A percentile compares a stretch with the other conserved stretches of the same genome.
Conservation (phyloP, 2,113 vertebrate genomes). For the Sinocyclocheilus grahami region DNA sequence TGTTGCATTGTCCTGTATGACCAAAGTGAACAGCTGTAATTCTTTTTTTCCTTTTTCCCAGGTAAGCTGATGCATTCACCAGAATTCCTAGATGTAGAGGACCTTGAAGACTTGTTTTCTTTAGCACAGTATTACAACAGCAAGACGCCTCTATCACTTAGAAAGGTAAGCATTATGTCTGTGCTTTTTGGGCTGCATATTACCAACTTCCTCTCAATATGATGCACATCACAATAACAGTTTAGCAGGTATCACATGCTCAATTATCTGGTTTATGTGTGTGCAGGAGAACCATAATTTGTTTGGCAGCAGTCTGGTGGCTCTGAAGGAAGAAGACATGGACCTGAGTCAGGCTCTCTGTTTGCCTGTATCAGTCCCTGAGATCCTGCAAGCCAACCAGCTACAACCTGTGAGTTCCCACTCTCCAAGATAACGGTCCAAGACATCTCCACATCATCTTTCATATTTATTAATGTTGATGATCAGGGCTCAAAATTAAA, state of each 20-base stretch:
- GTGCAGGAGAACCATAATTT: slow-evolving; percentile 92
- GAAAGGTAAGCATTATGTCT: slow-evolving; percentile 81
- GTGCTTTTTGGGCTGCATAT: neutral
- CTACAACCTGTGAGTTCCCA: slow-evolving; percentile 83
- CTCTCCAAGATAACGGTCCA: neutral
- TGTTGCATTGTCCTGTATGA: neutral
- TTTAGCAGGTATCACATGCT: neutral
- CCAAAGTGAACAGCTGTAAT: neutral
- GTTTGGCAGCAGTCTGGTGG: slow-evolving; percentile 94
- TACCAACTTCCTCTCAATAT: too few relatives aligned
- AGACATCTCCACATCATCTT: neutral
- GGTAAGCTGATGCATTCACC: slow-evolving; percentile 89
- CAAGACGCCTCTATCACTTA: slow-evolving; percentile 94
- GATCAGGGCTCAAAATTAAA: neutral
- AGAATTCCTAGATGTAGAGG: slow-evolving; percentile 85
- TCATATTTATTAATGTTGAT: neutral
- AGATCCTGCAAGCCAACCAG: slow-evolving; percentile 98
- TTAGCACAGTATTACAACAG: slow-evolving; percentile 96
- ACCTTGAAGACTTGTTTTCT: slow-evolving; percentile 94
- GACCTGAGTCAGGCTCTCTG: slow-evolving; percentile 96
- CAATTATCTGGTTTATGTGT: neutral
- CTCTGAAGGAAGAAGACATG: slow-evolving; percentile 93
- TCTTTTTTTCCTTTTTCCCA: slow-evolving; percentile 57
- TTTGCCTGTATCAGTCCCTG: slow-evolving; percentile 91
- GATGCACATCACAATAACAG: too few relatives aligned